phyloP scores from a whole-genome alignment of 2,113 vertebrate genomes.

The Anarrhichthys ocellatus region DNA sequence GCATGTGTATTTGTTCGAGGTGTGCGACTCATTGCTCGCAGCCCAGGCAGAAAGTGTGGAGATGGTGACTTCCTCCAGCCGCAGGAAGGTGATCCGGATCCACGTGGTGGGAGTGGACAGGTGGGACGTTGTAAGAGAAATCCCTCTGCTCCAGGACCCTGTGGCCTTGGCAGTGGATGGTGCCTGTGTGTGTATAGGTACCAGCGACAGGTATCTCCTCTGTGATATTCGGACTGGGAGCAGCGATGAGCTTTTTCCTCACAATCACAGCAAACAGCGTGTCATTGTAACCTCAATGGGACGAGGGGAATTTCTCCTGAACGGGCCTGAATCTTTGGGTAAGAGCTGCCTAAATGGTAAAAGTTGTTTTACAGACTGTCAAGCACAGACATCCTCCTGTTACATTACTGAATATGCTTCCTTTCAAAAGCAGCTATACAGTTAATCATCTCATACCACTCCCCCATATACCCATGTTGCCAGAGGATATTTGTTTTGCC shows the following conservation, averaged over 20 bases:
- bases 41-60: conserved; percentile 29
- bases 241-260: conserved; percentile 74
- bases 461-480: conserved; percentile 26
- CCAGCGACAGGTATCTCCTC: conserved; percentile 74
- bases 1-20: conserved; percentile 70
- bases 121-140: conserved; percentile 79
- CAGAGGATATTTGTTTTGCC: conserved; percentile 52
- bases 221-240: conserved; percentile 65
- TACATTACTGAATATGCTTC: neutral
- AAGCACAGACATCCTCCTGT: neutral
- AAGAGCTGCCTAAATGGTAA: conserved; percentile 40
- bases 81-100: conserved; percentile 67
- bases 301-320: conserved; percentile 78
- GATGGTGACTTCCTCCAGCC: conserved; percentile 74
- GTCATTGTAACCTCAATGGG: conserved; percentile 63
- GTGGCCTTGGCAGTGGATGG: conserved; percentile 70
- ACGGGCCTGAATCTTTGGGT: conserved; percentile 79
- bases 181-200: conserved; percentile 73
- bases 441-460: conserved; percentile 25
- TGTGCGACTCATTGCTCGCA: conserved; percentile 36
- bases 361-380: neutral
- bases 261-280: conserved; percentile 62
- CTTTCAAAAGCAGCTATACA: conserved; percentile 14
- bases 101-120: conserved; percentile 73
- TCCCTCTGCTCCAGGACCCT: conserved; percentile 73